A percentile compares a stretch with the other conserved stretches of the same genome.
These are phyloP conservation scores for Pseudachorutes palmiensis DNA, from an alignment of 1,140 invertebrate species.

Conservation along the genomic window DNA sequence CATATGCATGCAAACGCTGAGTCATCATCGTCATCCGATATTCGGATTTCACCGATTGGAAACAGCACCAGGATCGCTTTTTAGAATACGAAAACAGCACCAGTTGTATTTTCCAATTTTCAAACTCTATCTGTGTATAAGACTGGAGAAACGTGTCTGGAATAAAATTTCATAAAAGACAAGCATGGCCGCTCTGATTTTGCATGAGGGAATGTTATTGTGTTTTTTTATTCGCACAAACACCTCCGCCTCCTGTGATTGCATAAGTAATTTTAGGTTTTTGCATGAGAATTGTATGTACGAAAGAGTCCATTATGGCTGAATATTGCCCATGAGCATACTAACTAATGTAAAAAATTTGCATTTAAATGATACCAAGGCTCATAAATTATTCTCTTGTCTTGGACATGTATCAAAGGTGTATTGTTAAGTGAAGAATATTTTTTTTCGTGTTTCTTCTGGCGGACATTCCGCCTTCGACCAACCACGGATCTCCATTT, in stretches of 20 bases:
- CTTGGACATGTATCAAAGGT: neutral
- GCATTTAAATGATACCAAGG: neutral
- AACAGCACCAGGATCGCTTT: too few relatives aligned
- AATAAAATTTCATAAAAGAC: neutral
- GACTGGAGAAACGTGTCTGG: neutral
- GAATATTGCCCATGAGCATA: neutral
- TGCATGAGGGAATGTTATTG: neutral
- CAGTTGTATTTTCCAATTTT: conserved; percentile 7
- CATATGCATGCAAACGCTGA: conserved; percentile 6
- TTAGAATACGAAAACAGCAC: too few relatives aligned
- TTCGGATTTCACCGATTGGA: neutral
- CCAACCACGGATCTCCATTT: neutral
- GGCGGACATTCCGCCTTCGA: neutral
- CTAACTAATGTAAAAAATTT: conserved; percentile 4
- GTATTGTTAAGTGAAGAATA: neutral
- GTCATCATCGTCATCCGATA: neutral
- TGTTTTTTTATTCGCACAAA: neutral
- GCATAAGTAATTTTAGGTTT: neutral
- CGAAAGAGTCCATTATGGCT: neutral
- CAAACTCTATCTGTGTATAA: neutral
- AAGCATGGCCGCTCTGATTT: neutral
- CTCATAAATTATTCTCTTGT: conserved; percentile 9
- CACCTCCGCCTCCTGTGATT: neutral
- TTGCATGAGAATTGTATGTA: neutral
- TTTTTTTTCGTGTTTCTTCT: neutral